phyloP scores from a whole-genome alignment of 2,113 vertebrate species.

The Puntigrus tetrazona region DNA sequence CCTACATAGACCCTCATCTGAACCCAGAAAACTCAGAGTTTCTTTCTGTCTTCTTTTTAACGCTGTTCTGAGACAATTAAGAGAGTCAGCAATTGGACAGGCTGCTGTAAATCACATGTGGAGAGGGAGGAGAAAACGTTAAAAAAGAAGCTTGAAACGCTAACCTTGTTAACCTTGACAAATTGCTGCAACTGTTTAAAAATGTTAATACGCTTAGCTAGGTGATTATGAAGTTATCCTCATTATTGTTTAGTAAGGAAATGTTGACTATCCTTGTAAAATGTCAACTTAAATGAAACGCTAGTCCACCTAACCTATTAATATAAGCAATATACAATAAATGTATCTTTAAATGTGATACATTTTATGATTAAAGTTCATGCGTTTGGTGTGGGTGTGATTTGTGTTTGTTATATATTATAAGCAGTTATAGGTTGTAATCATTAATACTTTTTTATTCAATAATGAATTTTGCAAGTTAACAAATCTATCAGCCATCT shows the following conservation, averaged over 20 bases:
- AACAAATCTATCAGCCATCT: neutral
- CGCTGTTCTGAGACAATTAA: slow-evolving; percentile 56
- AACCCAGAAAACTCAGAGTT: slow-evolving; percentile 51
- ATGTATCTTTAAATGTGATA: neutral
- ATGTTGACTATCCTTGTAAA: neutral
- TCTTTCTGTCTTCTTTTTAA: slow-evolving; percentile 13
- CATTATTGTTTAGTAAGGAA: neutral
- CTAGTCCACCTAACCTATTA: neutral
- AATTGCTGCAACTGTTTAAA: neutral
- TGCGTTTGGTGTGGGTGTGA: no score
- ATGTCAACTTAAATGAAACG: neutral
- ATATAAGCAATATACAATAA: no score
- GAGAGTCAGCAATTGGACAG: slow-evolving; percentile 42
- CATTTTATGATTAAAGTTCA: neutral
- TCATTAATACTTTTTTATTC: neutral
- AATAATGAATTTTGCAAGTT: neutral
- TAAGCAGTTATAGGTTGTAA: neutral
- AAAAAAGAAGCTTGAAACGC: slow-evolving; percentile 29
- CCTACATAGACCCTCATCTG: slow-evolving; percentile 68
- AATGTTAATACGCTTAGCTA: neutral
- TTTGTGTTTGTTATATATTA: no score
- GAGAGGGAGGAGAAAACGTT: slow-evolving; percentile 24
- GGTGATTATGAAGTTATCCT: neutral
- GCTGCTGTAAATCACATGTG: slow-evolving; percentile 31
- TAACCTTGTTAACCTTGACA: slow-evolving; percentile 18